These are phyloP conservation scores for Cricetomys ansorgei DNA, from an alignment of 2,113 vertebrate species.

Conservation along the genomic window DNA sequence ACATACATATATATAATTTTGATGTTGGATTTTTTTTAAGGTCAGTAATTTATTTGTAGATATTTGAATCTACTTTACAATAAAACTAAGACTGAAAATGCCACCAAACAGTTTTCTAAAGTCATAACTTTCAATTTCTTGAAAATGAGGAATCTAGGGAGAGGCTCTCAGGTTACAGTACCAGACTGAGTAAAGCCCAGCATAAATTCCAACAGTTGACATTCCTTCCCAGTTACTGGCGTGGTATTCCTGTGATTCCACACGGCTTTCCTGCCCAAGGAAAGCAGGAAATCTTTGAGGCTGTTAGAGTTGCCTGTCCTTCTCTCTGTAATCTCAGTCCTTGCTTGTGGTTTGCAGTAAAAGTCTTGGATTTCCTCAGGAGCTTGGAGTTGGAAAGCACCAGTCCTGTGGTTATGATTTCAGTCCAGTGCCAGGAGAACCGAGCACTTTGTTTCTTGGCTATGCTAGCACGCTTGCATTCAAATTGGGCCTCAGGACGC, in stretches of 20 bases:
- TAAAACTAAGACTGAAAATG: constrained; percentile 21
- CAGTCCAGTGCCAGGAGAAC: background rate
- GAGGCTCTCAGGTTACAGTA: background rate
- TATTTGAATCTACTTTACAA: constrained; percentile 21
- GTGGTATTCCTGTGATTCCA: background rate
- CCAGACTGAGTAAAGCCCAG: background rate
- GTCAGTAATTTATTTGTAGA: background rate
- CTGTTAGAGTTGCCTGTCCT: background rate
- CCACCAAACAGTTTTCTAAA: background rate
- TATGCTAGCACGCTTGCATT: background rate
- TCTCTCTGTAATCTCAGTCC: constrained; percentile 25
- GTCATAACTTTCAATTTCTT: constrained; percentile 6
- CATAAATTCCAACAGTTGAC: background rate
- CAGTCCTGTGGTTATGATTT: background rate
- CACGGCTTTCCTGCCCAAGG: constrained; percentile 15
- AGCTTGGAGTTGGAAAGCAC: background rate
- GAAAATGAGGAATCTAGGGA: background rate
- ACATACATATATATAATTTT: background rate
- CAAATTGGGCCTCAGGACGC: background rate
- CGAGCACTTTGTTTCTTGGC: background rate
- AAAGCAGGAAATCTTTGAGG: constrained; percentile 27
- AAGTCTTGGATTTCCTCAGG: constrained; percentile 67
- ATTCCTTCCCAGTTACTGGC: background rate
- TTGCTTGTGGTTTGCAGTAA: constrained; percentile 47
- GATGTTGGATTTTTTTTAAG: background rate